Conservation (phyloP, 2,797 vertebrate genomes). For the Mallotus villosus region DNA sequence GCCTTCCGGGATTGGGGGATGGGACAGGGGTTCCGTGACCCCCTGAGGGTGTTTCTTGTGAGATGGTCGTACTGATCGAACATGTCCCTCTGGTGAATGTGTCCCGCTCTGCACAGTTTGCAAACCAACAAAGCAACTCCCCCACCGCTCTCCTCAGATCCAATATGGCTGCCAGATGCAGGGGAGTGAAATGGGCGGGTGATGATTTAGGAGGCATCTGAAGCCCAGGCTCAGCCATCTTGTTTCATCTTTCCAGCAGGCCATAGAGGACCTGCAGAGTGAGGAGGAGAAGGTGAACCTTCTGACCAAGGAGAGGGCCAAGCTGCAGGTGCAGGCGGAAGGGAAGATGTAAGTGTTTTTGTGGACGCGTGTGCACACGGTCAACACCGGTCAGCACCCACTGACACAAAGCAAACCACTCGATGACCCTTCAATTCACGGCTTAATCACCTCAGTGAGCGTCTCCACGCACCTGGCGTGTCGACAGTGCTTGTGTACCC, state of each 20-base stretch:
- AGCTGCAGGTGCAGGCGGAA: conserved; percentile 72
- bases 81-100: conserved; percentile 36
- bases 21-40: not conserved
- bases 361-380: not conserved
- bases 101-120: conserved; percentile 34
- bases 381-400: no score
- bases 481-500: not conserved
- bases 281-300: conserved; percentile 79
- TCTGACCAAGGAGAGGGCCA: conserved; percentile 74
- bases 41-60: no score
- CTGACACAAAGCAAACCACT: no score
- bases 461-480: no score
- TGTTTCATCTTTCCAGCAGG: conserved; percentile 66
- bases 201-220: conserved; percentile 46
- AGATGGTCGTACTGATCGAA: no score
- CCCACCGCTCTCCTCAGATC: conserved; percentile 30
- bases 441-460: no score
- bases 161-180: conserved; percentile 53
- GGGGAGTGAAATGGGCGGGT: conserved; percentile 18
- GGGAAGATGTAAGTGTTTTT: conserved; percentile 67
- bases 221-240: conserved; percentile 41
- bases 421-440: no score
- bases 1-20: not conserved
- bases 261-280: conserved; percentile 73
- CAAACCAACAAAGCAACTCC: conserved; percentile 38